These are phyloP conservation scores for Wasmannia auropunctata DNA, from an alignment of 1,140 invertebrate genomes.

Conservation along the genomic window DNA sequence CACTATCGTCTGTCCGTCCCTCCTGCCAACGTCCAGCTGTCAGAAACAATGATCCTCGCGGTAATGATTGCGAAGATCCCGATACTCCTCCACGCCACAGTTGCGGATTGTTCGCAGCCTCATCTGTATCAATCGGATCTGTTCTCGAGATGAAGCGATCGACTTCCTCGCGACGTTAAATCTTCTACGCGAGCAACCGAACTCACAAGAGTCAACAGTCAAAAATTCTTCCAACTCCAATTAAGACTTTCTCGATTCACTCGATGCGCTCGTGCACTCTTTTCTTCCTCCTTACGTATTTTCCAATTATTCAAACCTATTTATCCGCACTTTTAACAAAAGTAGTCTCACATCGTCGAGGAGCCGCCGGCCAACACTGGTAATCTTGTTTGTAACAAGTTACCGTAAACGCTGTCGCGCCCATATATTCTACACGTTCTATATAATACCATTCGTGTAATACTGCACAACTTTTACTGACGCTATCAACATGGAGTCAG, in stretches of 20 bases:
- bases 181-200: background rate
- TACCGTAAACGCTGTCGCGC: background rate
- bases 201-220: background rate
- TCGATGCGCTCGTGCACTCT: background rate
- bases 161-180: background rate
- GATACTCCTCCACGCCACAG: conserved; percentile 81
- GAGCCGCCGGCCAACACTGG: background rate
- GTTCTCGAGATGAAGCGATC: conserved; percentile 1
- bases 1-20: conserved; percentile 81
- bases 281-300: background rate
- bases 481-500: background rate
- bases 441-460: background rate
- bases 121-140: conserved; percentile 75
- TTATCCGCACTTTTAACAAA: conserved; percentile 29
- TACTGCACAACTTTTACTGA: conserved; percentile 20
- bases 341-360: background rate
- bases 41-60: conserved; percentile 78
- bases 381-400: background rate
- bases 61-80: conserved; percentile 72
- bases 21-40: conserved; percentile 79
- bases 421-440: background rate
- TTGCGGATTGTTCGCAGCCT: conserved; percentile 81
- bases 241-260: background rate
- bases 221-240: background rate
- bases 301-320: background rate